A percentile compares a stretch with the other conserved stretches of the same genome.
These are phyloP conservation scores for Mesocentrotus franciscanus DNA, from an alignment of 53 echinoderm and acorn worm genomes.

Conservation along the genomic window DNA sequence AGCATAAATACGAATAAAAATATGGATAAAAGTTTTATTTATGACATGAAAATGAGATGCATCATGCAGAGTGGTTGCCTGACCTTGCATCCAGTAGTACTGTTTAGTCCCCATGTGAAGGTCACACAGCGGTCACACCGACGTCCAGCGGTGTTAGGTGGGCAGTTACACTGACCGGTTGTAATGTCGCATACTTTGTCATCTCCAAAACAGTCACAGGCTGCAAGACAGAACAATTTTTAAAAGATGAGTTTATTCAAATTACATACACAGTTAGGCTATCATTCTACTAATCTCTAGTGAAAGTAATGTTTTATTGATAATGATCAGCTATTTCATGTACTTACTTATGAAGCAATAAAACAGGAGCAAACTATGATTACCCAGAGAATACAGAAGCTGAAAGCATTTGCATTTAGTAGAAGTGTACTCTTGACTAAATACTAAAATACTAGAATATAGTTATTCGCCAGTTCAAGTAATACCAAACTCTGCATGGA, in stretches of 20 bases:
- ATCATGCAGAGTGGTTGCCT: not conserved
- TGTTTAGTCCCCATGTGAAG: slow-evolving; percentile 85
- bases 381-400: no score
- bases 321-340: not conserved
- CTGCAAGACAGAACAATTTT: slow-evolving; percentile 53
- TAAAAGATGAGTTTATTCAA: not conserved
- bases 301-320: not conserved
- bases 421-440: no score
- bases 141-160: slow-evolving; percentile 86
- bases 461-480: no score
- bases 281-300: not conserved
- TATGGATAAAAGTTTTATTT: not conserved
- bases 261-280: not conserved
- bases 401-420: no score
- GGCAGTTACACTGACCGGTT: slow-evolving; percentile 93
- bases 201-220: slow-evolving; percentile 83
- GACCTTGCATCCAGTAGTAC: slow-evolving; percentile 91
- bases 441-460: no score
- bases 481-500: no score
- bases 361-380: no score
- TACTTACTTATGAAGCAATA: no score
- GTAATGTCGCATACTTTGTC: slow-evolving; percentile 90
- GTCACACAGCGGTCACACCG: slow-evolving; percentile 90
- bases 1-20: not conserved
- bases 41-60: not conserved